Evolutionary conservation across 2,797 vertebrate genomes (phyloP).

Genomic region (Dromococcyx pavoninus): DNA sequence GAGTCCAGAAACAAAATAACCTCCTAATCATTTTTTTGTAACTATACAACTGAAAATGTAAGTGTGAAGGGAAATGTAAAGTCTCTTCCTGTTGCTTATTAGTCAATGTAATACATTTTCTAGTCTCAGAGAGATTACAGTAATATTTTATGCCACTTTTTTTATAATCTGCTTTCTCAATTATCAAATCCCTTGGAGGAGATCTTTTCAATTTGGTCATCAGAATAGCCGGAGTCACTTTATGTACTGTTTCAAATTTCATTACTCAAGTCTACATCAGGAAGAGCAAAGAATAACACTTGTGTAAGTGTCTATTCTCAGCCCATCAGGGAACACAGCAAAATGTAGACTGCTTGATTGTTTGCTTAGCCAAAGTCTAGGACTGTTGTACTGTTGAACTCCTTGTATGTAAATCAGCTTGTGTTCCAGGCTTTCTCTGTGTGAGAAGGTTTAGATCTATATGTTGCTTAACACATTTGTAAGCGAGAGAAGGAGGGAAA

Average conservation of each 20-base stretch:
- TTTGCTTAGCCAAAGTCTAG: neutral
- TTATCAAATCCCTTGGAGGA: conserved; percentile 47
- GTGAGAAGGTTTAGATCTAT: neutral
- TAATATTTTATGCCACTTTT: conserved; percentile 56
- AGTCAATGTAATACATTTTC: conserved; percentile 32
- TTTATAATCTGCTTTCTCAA: conserved; percentile 64
- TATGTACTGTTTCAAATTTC: conserved; percentile 26
- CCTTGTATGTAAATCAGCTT: neutral
- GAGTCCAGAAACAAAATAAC: neutral
- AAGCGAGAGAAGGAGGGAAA: neutral
- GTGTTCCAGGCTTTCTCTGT: neutral
- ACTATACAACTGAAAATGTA: conserved; percentile 28
- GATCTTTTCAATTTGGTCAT: conserved; percentile 46
- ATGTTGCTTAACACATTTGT: neutral
- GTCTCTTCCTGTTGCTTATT: conserved; percentile 50
- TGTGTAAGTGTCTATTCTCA: neutral
- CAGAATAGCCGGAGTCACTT: neutral
- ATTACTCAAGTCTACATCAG: neutral
- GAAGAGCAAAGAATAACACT: neutral
- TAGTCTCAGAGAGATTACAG: conserved; percentile 55
- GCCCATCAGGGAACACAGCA: neutral
- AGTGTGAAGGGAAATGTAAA: conserved; percentile 44
- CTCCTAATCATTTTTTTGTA: conserved; percentile 21
- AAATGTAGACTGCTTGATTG: neutral
- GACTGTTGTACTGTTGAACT: neutral